These are phyloP conservation scores for Neosilurus mollespiculum DNA, from an alignment of 2,797 vertebrate genomes.

Conservation along the genomic window DNA sequence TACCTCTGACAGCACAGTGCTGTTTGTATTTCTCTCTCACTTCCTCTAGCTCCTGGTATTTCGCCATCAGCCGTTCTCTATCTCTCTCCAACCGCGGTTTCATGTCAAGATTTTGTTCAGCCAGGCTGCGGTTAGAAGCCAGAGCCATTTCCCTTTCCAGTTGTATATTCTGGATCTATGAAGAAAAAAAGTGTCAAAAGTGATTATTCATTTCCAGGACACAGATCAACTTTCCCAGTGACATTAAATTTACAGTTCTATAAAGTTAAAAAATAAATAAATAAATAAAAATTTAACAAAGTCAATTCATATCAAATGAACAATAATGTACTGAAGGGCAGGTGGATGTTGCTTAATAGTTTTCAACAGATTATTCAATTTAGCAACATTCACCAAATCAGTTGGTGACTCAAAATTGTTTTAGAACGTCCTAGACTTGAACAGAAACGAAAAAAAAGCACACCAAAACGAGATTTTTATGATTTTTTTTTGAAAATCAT, in stretches of 20 bases:
- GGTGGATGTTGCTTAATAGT: too few relatives aligned
- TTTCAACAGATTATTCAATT: too few relatives aligned
- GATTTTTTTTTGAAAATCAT: too few relatives aligned
- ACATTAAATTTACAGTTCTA: not conserved
- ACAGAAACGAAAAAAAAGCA: too few relatives aligned
- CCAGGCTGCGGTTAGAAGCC: constrained; percentile 90
- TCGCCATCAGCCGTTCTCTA: constrained; percentile 77
- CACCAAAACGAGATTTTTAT: too few relatives aligned
- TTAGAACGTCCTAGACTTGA: too few relatives aligned
- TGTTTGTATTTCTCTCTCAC: constrained; percentile 80
- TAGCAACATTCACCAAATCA: too few relatives aligned
- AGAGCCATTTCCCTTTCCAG: constrained; percentile 92
- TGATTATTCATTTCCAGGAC: not conserved
- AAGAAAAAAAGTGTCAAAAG: not conserved
- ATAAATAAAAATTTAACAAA: not conserved
- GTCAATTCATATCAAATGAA: not conserved
- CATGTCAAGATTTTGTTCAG: constrained; percentile 88
- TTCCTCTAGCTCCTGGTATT: constrained; percentile 81
- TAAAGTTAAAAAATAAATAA: not conserved
- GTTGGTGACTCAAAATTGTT: too few relatives aligned
- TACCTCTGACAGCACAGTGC: constrained; percentile 84
- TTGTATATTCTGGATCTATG: constrained; percentile 90
- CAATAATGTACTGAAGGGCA: too few relatives aligned
- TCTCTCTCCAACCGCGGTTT: constrained; percentile 81
- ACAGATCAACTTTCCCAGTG: not conserved